Conservation (phyloP, 1,140 invertebrate species). For the Drosophila virilis region DNA sequence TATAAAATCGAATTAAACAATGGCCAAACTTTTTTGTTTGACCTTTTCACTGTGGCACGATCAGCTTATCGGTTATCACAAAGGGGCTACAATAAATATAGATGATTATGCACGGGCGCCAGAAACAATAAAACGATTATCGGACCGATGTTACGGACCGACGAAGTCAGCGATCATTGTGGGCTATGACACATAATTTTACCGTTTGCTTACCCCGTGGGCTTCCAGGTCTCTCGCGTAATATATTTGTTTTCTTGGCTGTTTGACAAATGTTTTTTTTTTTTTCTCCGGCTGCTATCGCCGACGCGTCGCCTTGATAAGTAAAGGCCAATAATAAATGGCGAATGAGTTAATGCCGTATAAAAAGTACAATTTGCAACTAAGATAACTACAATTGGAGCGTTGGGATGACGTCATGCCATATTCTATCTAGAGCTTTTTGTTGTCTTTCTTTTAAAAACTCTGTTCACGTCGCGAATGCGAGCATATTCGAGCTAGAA, state of each 20-base stretch:
- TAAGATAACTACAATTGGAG: constrained; percentile 16
- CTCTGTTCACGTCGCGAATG: too few species aligned
- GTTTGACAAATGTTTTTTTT: constrained; percentile 10
- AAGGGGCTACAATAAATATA: too few species aligned
- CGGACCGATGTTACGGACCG: not conserved
- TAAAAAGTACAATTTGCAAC: constrained; percentile 28
- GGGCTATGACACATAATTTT: constrained; percentile 18
- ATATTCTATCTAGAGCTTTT: too few species aligned
- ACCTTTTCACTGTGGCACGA: too few species aligned
- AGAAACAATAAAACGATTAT: not conserved
- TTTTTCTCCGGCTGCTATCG: constrained; percentile 14
- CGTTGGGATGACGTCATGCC: constrained; percentile 26
- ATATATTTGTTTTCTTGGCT: not conserved
- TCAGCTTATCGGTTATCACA: too few species aligned
- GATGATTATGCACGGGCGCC: not conserved
- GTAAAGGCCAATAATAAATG: constrained; percentile 16
- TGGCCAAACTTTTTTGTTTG: too few species aligned
- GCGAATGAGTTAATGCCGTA: constrained; percentile 29
- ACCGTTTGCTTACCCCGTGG: not conserved
- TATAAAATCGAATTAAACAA: too few species aligned
- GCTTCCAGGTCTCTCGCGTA: not conserved
- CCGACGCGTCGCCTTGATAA: constrained; percentile 22
- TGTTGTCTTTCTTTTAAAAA: not conserved
- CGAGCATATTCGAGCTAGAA: too few species aligned
- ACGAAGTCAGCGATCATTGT: not conserved